phyloP scores from a whole-genome alignment of 2,888 invertebrate genomes.

The Heliconius sara region DNA sequence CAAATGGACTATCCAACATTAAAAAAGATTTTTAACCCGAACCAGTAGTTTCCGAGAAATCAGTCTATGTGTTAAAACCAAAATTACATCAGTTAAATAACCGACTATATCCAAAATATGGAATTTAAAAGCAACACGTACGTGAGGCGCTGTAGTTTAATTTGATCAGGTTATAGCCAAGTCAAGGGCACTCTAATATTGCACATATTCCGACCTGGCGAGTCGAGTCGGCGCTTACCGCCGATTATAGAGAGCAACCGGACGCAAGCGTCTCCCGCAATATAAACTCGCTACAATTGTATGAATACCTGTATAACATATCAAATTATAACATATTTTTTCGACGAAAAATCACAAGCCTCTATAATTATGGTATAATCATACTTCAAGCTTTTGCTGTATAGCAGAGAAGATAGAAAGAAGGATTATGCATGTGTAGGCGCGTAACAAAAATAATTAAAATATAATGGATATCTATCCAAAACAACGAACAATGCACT shows the following conservation, averaged over 20 bases:
- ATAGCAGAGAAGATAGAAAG: no score
- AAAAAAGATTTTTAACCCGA: no score
- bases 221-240: neutral
- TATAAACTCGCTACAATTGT: neutral
- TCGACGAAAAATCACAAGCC: no score
- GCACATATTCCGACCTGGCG: slow-evolving; percentile 1
- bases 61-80: slow-evolving; percentile 15
- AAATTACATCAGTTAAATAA: neutral
- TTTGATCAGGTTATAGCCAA: neutral
- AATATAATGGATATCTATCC: no score
- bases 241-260: slow-evolving; percentile 2
- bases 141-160: neutral
- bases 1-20: no score
- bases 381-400: no score
- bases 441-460: no score
- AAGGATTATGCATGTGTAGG: no score
- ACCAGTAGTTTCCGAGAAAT: neutral
- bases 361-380: no score
- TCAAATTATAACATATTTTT: no score
- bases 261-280: neutral
- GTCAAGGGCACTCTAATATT: slow-evolving; percentile 16
- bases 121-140: neutral
- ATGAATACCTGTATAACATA: neutral
- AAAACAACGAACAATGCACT: no score
- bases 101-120: slow-evolving; percentile 6